Percentiles rank a stretch among this genome's conserved stretches.
These are phyloP conservation scores for Tetrax tetrax DNA, from an alignment of 2,113 vertebrate genomes.

Conservation along the genomic window DNA sequence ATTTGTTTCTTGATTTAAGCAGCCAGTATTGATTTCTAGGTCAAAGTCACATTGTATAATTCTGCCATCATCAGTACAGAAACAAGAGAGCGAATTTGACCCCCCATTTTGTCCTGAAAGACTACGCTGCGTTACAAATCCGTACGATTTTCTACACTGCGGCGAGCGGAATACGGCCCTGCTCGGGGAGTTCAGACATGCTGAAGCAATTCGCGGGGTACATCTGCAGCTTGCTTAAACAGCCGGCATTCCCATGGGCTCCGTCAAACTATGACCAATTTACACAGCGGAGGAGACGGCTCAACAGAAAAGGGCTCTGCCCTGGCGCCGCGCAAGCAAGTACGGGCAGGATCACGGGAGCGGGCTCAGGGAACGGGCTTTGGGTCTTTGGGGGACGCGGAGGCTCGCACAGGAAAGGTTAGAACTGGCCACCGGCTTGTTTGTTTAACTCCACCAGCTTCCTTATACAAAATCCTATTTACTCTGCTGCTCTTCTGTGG, in stretches of 20 bases:
- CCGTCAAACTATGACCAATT: not conserved
- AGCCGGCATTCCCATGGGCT: not conserved
- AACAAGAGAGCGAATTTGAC: not conserved
- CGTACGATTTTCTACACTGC: not conserved
- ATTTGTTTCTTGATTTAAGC: constrained; percentile 56
- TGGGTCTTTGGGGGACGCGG: not conserved
- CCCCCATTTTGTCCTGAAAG: not conserved
- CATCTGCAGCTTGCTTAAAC: constrained; percentile 2
- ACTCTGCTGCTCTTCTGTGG: constrained; percentile 58
- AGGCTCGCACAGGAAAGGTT: constrained; percentile 21
- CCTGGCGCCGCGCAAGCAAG: not conserved
- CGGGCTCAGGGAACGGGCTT: not conserved
- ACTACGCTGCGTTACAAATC: not conserved
- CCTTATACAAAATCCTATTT: constrained; percentile 53
- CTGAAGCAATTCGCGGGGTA: constrained; percentile 14
- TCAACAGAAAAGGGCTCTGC: not conserved
- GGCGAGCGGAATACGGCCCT: not conserved
- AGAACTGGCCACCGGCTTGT: constrained; percentile 27
- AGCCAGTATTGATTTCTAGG: constrained; percentile 23
- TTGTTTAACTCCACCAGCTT: constrained; percentile 60
- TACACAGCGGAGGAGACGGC: not conserved
- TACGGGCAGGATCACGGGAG: not conserved
- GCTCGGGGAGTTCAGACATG: not conserved
- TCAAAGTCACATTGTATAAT: constrained; percentile 24
- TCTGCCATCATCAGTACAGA: not conserved